These are phyloP conservation scores for Temnothorax nylanderi DNA, from an alignment of 1,140 invertebrate species.

Conservation along the genomic window DNA sequence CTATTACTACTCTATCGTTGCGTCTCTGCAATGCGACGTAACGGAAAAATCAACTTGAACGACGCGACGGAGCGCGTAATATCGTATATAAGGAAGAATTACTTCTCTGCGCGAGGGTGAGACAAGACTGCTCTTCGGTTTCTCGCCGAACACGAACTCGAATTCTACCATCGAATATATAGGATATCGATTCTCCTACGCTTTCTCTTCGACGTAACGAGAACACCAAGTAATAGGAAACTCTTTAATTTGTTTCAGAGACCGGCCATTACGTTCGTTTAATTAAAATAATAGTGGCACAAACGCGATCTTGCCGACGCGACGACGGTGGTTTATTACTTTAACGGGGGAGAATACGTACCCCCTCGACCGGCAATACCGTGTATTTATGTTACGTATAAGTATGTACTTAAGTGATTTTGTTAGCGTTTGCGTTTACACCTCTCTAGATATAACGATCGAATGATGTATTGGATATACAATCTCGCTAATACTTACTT, in stretches of 20 bases:
- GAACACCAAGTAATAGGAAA: neutral
- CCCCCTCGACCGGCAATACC: neutral
- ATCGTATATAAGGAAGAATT: neutral
- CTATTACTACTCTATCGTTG: neutral
- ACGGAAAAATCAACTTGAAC: conserved; percentile 25
- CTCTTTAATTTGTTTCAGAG: conserved; percentile 7
- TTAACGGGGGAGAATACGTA: neutral
- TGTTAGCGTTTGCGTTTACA: conserved; percentile 70
- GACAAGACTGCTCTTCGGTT: conserved; percentile 9
- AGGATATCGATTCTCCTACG: neutral
- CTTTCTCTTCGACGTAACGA: neutral
- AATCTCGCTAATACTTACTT: conserved; percentile 72
- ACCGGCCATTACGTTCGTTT: conserved; percentile 19
- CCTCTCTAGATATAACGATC: conserved; percentile 68
- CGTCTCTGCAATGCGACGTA: neutral
- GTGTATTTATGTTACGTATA: conserved; percentile 65
- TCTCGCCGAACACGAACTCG: conserved; percentile 1
- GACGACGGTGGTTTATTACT: conserved; percentile 23
- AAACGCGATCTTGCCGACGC: conserved; percentile 57
- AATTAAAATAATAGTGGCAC: conserved; percentile 52
- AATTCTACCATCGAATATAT: conserved; percentile 36
- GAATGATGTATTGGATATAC: conserved; percentile 68
- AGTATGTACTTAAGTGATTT: conserved; percentile 71
- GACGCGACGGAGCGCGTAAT: conserved; percentile 5
- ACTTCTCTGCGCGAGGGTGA: neutral